These are phyloP conservation scores for Plotosus lineatus DNA, from an alignment of 2,113 vertebrate genomes.

Conservation along the genomic window DNA sequence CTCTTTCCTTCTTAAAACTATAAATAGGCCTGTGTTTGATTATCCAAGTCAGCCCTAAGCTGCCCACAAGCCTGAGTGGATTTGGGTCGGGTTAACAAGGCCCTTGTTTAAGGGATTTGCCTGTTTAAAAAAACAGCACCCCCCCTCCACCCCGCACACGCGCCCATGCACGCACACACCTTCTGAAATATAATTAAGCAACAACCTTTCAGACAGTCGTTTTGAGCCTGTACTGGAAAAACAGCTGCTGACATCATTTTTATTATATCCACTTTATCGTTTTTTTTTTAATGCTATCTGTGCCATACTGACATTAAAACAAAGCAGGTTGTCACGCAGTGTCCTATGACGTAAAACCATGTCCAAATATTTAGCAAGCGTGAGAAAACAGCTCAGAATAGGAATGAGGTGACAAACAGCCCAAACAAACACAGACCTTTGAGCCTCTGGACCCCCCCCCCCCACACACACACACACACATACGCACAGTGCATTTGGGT, in stretches of 20 bases:
- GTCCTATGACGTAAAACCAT: constrained; percentile 33
- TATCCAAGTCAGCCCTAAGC: constrained; percentile 2
- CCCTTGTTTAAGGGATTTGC: constrained; percentile 19
- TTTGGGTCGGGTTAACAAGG: constrained; percentile 6
- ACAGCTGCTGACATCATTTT: not conserved
- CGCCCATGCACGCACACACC: not conserved
- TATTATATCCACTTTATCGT: constrained; percentile 10
- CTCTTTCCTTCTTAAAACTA: constrained; percentile 3
- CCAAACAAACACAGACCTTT: not conserved
- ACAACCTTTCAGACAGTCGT: not conserved
- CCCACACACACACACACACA: too few relatives aligned
- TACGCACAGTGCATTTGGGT: not conserved
- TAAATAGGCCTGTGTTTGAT: constrained; percentile 31
- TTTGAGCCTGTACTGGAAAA: constrained; percentile 14
- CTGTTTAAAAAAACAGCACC: not conserved
- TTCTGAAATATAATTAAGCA: constrained; percentile 12
- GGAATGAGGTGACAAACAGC: constrained; percentile 17
- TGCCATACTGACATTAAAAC: constrained; percentile 30
- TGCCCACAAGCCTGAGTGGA: constrained; percentile 18
- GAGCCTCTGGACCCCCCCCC: not conserved
- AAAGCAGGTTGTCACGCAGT: constrained; percentile 42
- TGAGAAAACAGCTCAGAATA: constrained; percentile 35
- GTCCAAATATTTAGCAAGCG: constrained; percentile 50
- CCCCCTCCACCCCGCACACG: not conserved
- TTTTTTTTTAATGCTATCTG: constrained; percentile 40